A percentile compares a stretch with the other conserved stretches of the same genome.
These are phyloP conservation scores for Zaprionus lineosus DNA, from an alignment of 2,888 invertebrate species.

Conservation along the genomic window DNA sequence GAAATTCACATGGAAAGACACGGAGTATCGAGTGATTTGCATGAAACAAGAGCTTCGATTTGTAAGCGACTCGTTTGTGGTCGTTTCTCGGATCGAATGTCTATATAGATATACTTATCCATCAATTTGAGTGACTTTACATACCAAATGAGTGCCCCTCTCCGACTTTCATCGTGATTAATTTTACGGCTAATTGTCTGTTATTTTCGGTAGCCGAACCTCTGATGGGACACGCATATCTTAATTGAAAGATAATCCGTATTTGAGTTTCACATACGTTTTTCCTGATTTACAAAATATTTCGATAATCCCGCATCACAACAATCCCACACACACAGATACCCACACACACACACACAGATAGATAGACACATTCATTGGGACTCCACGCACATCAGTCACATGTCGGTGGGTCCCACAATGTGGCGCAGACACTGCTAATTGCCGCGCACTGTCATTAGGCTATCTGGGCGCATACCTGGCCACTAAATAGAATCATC, in stretches of 20 bases:
- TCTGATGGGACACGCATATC: slow-evolving; percentile 12
- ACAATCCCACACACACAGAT: not conserved
- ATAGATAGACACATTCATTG: too few relatives aligned
- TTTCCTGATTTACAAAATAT: not conserved
- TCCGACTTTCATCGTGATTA: slow-evolving; percentile 8
- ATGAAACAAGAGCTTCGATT: too few relatives aligned
- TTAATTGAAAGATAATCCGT: not conserved
- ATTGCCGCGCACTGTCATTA: slow-evolving; percentile 60
- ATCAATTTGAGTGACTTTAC: not conserved
- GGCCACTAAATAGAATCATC: slow-evolving; percentile 71
- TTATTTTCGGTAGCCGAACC: slow-evolving; percentile 29
- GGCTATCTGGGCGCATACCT: slow-evolving; percentile 54
- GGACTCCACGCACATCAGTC: too few relatives aligned
- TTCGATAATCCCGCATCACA: too few relatives aligned
- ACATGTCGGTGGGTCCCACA: slow-evolving; percentile 11
- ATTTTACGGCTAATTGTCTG: slow-evolving; percentile 38
- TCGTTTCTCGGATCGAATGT: too few relatives aligned
- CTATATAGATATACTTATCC: not conserved
- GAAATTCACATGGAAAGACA: too few relatives aligned
- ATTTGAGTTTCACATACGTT: too few relatives aligned
- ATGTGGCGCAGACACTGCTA: slow-evolving; percentile 50
- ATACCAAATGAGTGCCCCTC: not conserved
- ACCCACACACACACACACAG: not conserved
- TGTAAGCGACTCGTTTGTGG: too few relatives aligned
- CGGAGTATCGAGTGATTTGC: too few relatives aligned